Conservation (phyloP, 1,140 invertebrate species). For the Zaprionus ornatus region DNA sequence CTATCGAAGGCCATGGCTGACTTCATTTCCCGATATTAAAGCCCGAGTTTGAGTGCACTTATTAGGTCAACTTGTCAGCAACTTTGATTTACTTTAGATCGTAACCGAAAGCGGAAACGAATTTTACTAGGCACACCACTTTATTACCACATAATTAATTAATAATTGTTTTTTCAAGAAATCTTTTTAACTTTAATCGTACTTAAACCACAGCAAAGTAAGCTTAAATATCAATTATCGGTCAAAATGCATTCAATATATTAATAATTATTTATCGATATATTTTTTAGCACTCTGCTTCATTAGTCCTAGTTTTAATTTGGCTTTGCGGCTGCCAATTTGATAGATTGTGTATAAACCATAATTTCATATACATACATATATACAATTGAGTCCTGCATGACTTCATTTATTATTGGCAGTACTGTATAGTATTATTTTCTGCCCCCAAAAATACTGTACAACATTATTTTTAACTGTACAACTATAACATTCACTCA, state of each 20-base stretch:
- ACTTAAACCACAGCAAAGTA: too few species aligned
- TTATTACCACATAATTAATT: neutral
- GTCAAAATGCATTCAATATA: neutral
- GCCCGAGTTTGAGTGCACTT: neutral
- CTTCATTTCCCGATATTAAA: slow-evolving; percentile 18
- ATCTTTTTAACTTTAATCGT: neutral
- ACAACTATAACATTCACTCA: too few species aligned
- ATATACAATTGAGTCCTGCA: too few species aligned
- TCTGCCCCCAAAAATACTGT: too few species aligned
- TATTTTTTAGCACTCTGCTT: too few species aligned
- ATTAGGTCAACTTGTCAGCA: slow-evolving; percentile 25
- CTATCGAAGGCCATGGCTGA: slow-evolving; percentile 63
- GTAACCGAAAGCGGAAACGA: neutral
- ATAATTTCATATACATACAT: too few species aligned
- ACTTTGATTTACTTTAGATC: slow-evolving; percentile 1
- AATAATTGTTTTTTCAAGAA: neutral
- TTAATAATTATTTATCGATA: neutral
- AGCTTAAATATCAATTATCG: neutral
- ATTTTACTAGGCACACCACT: neutral
- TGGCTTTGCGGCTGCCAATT: neutral
- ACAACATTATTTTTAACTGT: too few species aligned
- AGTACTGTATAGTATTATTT: too few species aligned
- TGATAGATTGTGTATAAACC: too few species aligned
- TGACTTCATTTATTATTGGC: too few species aligned
- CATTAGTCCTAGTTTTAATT: neutral